Base-by-base conservation (phyloP, 2,888 invertebrate species). In the Synergus itoensis region DNA sequence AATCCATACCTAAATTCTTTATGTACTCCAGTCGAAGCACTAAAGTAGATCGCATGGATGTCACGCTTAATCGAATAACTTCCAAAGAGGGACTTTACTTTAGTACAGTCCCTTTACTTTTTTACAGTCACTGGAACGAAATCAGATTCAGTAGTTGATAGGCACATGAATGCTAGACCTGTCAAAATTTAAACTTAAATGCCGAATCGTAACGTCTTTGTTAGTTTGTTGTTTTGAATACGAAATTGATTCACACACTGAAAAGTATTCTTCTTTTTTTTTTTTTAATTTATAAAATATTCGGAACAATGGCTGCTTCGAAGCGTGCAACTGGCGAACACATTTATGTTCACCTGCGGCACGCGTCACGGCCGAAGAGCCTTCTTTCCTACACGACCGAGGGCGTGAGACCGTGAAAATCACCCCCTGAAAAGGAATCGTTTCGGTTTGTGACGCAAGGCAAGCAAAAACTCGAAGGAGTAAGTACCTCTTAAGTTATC, bases 61-160 rank as follows among this genome's bases (percentile, higher is more conserved):
- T 88, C 88, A 86, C 85, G 84, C 82, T 85, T 89, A 89, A 89
- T 89, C 89, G 89, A 89, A 89, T 88, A 87, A 88, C 86, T 86
- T 86, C 85, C 84, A 87, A 81, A 85, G 81, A 83, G 81, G 69
- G 84, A 83, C 81, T 86, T 81, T 77, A 81, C 78, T 81, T 80
- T 83, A 78, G 77, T 63, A 45, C 65, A 62, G n/a, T n/a, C n/a
- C n/a, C n/a, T n/a, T n/a, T n/a, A n/a, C n/a, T n/a, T n/a, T 73
- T 75, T 80, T 79, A 78, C 78, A 82, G 79, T 77, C 78, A 83
- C 76, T 77, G 80, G 67, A 82, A 79, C 81, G 40, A 65, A 65
- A 65, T 4, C 41, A 41, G 11, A 18, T 65, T 36, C 40, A 41
- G n/a, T 65, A 65, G 41, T 16, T 41, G n/a, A 40, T 65, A n/a